Percentiles rank a stretch among this genome's conserved stretches.
Evolutionary conservation across 2,888 invertebrate genomes (phyloP).

Genomic region (Zonitis immaculata): DNA sequence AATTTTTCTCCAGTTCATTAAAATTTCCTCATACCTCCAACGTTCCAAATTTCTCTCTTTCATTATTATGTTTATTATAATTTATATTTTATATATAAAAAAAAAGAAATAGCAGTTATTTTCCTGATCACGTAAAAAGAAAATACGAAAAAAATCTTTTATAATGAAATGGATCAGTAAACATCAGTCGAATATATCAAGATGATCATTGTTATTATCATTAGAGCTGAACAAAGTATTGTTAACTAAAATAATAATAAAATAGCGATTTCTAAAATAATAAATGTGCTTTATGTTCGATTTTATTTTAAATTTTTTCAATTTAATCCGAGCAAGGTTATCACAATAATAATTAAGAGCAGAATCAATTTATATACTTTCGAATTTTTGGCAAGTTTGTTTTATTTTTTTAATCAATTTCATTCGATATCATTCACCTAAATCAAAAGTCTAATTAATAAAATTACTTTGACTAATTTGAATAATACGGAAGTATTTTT

Average conservation of each 20-base stretch:
- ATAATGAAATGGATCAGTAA: background rate
- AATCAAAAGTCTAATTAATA: no score
- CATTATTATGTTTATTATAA: no score
- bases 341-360: background rate
- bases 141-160: background rate
- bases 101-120: background rate
- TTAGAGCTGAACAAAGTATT: slow-evolving; percentile 1
- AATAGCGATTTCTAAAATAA: background rate
- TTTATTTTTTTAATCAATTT: no score
- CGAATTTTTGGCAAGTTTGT: background rate
- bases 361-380: background rate
- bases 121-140: background rate
- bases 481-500: background rate
- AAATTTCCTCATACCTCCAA: no score
- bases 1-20: no score
- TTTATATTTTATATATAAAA: background rate
- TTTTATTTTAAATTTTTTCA: no score
- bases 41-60: no score
- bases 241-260: background rate
- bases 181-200: background rate
- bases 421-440: no score
- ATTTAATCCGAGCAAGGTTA: background rate
- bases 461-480: no score
- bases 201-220: background rate
- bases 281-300: no score